Percentiles rank a stretch among this genome's conserved stretches.
Conservation (phyloP, 2,113 vertebrate species). For the Pontoporia blainvillei region DNA sequence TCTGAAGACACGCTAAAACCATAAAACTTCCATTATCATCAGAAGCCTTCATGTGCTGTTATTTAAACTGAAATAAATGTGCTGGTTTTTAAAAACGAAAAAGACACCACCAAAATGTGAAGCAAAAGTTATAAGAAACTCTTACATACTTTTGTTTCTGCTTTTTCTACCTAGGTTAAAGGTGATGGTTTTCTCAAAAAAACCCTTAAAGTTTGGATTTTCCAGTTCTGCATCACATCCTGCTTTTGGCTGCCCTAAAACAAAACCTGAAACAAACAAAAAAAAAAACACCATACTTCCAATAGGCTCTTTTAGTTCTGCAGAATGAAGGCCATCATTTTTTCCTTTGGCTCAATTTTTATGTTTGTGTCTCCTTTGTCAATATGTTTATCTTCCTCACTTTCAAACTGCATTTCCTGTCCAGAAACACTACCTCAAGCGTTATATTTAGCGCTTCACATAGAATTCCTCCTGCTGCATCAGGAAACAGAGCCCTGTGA, state of each 20-base stretch:
- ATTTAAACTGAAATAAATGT: background rate
- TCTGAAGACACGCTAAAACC: background rate
- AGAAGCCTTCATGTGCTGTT: background rate
- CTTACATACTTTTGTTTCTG: background rate
- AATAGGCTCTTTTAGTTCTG: background rate
- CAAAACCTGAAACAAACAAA: background rate
- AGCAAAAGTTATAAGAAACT: background rate
- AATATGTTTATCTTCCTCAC: background rate
- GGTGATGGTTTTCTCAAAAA: background rate
- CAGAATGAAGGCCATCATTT: background rate
- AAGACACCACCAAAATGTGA: background rate
- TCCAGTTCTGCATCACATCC: background rate
- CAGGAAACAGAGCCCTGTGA: background rate
- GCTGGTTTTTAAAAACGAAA: background rate
- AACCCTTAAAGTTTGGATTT: background rate
- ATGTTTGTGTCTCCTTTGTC: background rate
- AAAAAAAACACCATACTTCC: background rate
- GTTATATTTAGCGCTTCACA: background rate
- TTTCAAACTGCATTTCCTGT: slow-evolving; percentile 34
- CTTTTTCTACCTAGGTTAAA: background rate
- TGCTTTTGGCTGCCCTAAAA: background rate
- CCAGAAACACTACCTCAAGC: background rate
- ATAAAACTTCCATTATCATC: background rate
- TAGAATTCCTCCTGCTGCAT: background rate
- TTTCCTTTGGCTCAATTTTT: background rate